phyloP scores from a whole-genome alignment of 2,113 vertebrate species.

The Tragelaphus buxtoni region DNA sequence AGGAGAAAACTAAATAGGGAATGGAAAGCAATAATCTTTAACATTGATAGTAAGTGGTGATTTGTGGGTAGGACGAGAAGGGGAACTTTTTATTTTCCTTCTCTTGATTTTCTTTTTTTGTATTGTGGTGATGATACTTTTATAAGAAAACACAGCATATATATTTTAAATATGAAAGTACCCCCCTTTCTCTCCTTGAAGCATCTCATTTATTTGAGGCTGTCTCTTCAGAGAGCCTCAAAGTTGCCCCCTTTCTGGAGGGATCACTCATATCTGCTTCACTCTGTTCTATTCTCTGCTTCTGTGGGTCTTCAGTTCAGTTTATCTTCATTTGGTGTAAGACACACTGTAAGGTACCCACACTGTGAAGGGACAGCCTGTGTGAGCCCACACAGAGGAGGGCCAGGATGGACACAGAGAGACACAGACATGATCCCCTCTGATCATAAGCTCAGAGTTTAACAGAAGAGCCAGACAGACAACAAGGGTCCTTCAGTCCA shows the following conservation, averaged over 20 bases:
- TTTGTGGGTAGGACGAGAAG: rapidly evolving
- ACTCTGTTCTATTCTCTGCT: background rate
- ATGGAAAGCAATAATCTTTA: background rate
- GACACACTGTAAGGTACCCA: background rate
- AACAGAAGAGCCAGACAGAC: background rate
- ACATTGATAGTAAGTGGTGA: rapidly evolving
- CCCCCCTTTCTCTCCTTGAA: background rate
- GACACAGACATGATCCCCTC: rapidly evolving
- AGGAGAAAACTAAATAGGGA: background rate
- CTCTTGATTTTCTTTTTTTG: background rate
- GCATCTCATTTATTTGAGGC: background rate
- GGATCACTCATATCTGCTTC: rapidly evolving
- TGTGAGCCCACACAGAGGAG: background rate
- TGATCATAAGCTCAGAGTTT: background rate
- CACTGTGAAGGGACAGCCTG: background rate
- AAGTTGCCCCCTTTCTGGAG: too few species aligned
- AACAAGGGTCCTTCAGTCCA: background rate
- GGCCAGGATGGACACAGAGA: background rate
- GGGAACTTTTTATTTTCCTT: too few species aligned
- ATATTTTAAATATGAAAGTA: background rate
- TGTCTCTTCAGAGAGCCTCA: background rate
- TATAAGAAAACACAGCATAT: background rate
- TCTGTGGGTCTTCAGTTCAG: background rate
- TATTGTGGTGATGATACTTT: background rate
- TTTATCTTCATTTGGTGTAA: rapidly evolving